Evolutionary conservation across 30 jellyfish, hydroid and myxozoan genomes (phyloP), one percentile per base, ranked within the genome.

Genomic region (Pelagia noctiluca): DNA sequence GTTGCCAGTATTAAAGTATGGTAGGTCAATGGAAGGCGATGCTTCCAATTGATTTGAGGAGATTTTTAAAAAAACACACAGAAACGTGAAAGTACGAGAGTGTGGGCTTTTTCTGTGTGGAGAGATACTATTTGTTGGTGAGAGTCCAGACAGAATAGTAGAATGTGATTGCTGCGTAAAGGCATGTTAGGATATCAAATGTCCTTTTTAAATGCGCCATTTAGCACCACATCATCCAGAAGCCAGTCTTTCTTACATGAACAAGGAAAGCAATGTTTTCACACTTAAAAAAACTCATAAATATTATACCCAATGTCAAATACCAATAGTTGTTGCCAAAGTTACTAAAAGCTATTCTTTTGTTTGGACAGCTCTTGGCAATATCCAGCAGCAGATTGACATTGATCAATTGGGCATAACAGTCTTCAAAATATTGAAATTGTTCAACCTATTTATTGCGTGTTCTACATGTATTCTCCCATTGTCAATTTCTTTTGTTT

Each of bases 371-470:
- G 57, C 57, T 42, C 57, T 5, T 42, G 57, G 57, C n/a, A n/a
- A n/a, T n/a, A n/a, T n/a, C n/a, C n/a, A n/a, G n/a, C n/a, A n/a
- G n/a, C n/a, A n/a, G n/a, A n/a, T n/a, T n/a, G n/a, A n/a, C n/a
- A n/a, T n/a, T n/a, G n/a, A n/a, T n/a, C n/a, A n/a, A n/a, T n/a
- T n/a, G n/a, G 95, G 90, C 47, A 84, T 31, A 22, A 37, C 72
- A 53, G 68, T 73, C 74, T 84, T 72, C 36, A 84, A 84, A 63
- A 84, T 84, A 34, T 85, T 52, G 75, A 25, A 84, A 23, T 84
- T 49, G 61, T 84, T 71, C 38, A 84, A 54, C 23, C 95, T 89
- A 60, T 84, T 84, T 19, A 73, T 73, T 30, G 91, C 91, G 25
- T 84, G 28, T 67, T 84, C 91, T 30, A 71, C 90, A 63, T 84